These are phyloP conservation scores for Entelurus aequoreus DNA, from an alignment of 2,113 vertebrate species.

Conservation along the genomic window DNA sequence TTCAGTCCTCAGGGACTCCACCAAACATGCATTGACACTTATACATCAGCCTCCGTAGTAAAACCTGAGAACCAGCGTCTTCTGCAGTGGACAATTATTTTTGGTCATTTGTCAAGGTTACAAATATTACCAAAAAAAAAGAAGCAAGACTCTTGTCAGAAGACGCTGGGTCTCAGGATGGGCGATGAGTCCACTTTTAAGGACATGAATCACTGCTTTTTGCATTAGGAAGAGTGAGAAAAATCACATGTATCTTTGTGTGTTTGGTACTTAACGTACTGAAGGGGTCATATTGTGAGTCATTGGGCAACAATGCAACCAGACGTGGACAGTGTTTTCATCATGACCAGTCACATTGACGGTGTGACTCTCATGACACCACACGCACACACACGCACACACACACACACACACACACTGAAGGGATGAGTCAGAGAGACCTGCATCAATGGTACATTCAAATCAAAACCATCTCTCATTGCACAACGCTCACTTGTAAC, in stretches of 20 bases:
- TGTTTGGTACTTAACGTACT: conserved; percentile 25
- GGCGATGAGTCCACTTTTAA: no score
- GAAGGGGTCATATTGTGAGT: conserved; percentile 40
- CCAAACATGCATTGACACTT: no score
- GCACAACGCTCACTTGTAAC: conserved; percentile 38
- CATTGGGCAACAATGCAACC: conserved; percentile 48
- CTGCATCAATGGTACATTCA: conserved; percentile 20
- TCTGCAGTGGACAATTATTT: no score
- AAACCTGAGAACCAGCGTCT: no score
- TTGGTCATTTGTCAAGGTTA: no score
- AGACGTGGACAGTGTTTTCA: conserved; percentile 50
- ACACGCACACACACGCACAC: conserved; percentile 30
- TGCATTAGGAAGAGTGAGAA: not conserved
- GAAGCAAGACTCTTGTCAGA: no score
- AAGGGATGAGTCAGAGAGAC: conserved; percentile 51
- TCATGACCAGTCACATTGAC: conserved; percentile 55
- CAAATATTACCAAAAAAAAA: no score
- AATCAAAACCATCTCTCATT: conserved; percentile 43
- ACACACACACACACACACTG: conserved; percentile 52
- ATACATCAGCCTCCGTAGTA: no score
- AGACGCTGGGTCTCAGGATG: no score
- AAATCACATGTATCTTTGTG: not conserved
- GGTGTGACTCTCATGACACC: conserved; percentile 21
- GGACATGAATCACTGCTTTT: not conserved
- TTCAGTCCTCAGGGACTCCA: no score